A percentile compares a stretch with the other conserved stretches of the same genome.
phyloP scores from a whole-genome alignment of 2,888 invertebrate species.

The Carcina quercana region DNA sequence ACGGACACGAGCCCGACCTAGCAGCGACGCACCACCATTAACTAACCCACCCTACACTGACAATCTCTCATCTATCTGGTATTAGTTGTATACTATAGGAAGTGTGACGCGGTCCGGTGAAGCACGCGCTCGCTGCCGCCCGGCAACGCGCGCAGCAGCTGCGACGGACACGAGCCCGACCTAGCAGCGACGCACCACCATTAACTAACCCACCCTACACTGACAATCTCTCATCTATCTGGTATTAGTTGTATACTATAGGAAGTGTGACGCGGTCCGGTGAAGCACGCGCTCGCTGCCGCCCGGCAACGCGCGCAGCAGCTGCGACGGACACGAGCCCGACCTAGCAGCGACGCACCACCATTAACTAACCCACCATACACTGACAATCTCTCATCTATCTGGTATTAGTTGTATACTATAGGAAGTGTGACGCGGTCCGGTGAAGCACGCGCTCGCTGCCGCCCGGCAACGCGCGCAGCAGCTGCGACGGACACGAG shows the following conservation, averaged over 20 bases:
- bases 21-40: too few species aligned
- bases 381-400: too few species aligned
- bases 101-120: too few species aligned
- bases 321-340: slow-evolving; percentile 93
- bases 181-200: too few species aligned
- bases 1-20: slow-evolving; percentile 95
- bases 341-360: slow-evolving; percentile 82
- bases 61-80: too few species aligned
- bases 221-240: too few species aligned
- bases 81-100: slow-evolving; percentile 13
- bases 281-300: slow-evolving; percentile 28
- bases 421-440: neutral
- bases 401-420: slow-evolving; percentile 16
- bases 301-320: slow-evolving; percentile 82
- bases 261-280: too few species aligned
- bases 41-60: too few species aligned
- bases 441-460: slow-evolving; percentile 24
- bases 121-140: slow-evolving; percentile 31
- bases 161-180: slow-evolving; percentile 95
- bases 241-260: slow-evolving; percentile 14
- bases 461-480: slow-evolving; percentile 79
- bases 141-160: slow-evolving; percentile 84
- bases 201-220: too few species aligned
- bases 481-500: slow-evolving; percentile 92
- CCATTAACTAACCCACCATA: too few species aligned